A percentile compares a stretch with the other conserved stretches of the same genome.
Conservation (phyloP, 2,888 invertebrate genomes). For the Eupithecia abbreviata region DNA sequence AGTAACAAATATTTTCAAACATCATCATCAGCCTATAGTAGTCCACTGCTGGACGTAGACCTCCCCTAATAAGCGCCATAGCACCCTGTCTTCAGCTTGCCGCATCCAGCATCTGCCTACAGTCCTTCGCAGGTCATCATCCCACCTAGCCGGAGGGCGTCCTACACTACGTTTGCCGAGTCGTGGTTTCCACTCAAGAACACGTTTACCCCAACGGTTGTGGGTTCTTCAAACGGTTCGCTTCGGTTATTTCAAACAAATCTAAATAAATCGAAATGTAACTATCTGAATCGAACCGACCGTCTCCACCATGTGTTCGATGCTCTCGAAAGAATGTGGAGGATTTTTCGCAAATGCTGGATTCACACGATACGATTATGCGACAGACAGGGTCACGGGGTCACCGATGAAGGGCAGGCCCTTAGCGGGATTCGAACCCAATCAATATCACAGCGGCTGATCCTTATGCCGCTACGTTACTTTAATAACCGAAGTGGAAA, state of each 20-base stretch:
- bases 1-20: too few relatives aligned
- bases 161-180: too few relatives aligned
- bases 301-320: neutral
- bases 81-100: too few relatives aligned
- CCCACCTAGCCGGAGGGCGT: too few relatives aligned
- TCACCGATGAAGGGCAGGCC: slow-evolving; percentile 22
- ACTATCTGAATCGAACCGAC: neutral
- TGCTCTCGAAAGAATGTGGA: slow-evolving; percentile 49
- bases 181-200: too few relatives aligned
- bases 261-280: neutral
- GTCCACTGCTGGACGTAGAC: too few relatives aligned
- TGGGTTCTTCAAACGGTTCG: too few relatives aligned
- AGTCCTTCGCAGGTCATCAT: too few relatives aligned
- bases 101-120: too few relatives aligned
- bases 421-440: slow-evolving; percentile 8
- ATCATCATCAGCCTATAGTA: too few relatives aligned
- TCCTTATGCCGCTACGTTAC: neutral
- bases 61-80: too few relatives aligned
- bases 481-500: neutral
- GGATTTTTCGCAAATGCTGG: slow-evolving; percentile 47
- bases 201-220: too few relatives aligned
- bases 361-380: slow-evolving; percentile 35
- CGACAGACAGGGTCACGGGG: slow-evolving; percentile 29
- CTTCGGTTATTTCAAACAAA: neutral
- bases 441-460: slow-evolving; percentile 7